Conservation (phyloP, 2,888 invertebrate species). For the Athalia rosae region DNA sequence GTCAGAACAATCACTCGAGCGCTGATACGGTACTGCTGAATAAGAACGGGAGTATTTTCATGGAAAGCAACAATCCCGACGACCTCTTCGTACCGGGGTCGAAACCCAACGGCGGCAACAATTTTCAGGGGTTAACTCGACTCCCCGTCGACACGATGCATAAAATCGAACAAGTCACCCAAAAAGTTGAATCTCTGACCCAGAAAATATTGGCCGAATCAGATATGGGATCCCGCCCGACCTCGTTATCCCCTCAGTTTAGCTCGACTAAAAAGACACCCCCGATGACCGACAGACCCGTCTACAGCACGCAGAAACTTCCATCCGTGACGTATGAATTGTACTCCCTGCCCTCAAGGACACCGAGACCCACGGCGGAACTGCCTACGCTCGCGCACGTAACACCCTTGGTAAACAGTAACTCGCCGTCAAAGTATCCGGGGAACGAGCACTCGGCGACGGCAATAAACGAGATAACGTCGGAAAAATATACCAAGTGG, state of each 20-base stretch:
- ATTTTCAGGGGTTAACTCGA: conserved; percentile 20
- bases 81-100: conserved; percentile 67
- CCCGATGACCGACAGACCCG: conserved; percentile 22
- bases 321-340: conserved; percentile 72
- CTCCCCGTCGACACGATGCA: conserved; percentile 43
- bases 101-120: conserved; percentile 21
- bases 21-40: conserved; percentile 73
- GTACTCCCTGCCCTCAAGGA: conserved; percentile 62
- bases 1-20: conserved; percentile 61
- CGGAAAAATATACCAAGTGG: conserved; percentile 46
- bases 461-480: conserved; percentile 4
- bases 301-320: conserved; percentile 52
- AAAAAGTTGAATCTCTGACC: conserved; percentile 28
- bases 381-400: conserved; percentile 31
- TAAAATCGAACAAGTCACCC: conserved; percentile 46
- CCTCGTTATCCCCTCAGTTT: conserved; percentile 48
- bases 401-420: conserved; percentile 8
- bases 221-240: neutral
- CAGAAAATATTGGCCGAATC: conserved; percentile 20
- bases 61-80: conserved; percentile 71
- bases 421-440: conserved; percentile 23
- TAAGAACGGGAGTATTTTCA: conserved; percentile 71
- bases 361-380: conserved; percentile 42
- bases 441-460: conserved; percentile 1
- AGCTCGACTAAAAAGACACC: conserved; percentile 48